Base-by-base conservation (phyloP, 2,797 vertebrate species). In the Fistularia tabacaria region DNA sequence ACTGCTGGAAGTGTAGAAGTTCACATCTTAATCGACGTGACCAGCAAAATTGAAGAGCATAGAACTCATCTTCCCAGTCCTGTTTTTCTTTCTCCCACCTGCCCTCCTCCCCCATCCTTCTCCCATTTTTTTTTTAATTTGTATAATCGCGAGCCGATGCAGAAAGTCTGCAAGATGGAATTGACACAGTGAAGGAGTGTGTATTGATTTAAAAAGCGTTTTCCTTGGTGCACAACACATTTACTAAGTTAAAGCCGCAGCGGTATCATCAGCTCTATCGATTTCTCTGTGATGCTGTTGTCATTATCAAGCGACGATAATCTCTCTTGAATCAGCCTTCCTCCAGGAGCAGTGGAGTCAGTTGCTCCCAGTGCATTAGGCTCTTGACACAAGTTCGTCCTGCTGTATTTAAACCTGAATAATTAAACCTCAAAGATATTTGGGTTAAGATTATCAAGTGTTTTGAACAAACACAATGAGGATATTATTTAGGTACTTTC, bases 11-110 rank as follows among this genome's bases (percentile, higher is more conserved):
- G 81, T 88, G 83, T 87, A 67, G 72, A 84, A 87, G 84, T 85
- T 90, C 87, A 88, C 87, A 89, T 91, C 87, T 90, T 91, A 89
- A 91, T 89, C 76, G 68, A 89, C 82, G 76, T 87, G 88, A 89
- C 86, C 76, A 47, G 70, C 83, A 82, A 85, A 86, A 87, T 83
- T 83, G 83, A 82, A 73, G 57, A 81, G 82, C 25, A 60, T 78
- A 71, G 79, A 86, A 86, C 75, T 87, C 86, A 85, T 86, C 83
- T 83, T 56, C 73, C 43, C 46, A 80, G 65, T 77, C 73, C 59
- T 83, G 69, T 74, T 83, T 83, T 81, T 73, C 57, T 72, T 54
- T 60, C 15, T 62, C 55, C 14, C 15, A 10, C n/a, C 36, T 56
- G 43, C 39, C 39, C 39, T 40, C 39, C 39, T 10, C 39, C 39